A percentile compares a stretch with the other conserved stretches of the same genome.
Conservation (phyloP, 2,888 invertebrate species). For the Trachelus stipa region DNA sequence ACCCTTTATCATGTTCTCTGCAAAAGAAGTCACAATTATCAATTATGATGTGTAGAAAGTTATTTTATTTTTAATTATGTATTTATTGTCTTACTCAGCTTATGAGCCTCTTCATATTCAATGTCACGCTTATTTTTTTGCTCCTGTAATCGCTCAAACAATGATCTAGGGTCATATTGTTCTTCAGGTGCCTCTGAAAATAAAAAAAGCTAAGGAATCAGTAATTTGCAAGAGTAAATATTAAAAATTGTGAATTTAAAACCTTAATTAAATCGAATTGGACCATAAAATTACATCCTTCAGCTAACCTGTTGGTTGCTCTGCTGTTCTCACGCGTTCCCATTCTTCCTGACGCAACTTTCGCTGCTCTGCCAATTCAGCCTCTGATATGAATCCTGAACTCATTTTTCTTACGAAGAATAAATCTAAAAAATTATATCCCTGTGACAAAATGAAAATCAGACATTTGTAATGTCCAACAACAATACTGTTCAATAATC, state of each 20-base stretch:
- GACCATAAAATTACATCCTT: conserved; percentile 1
- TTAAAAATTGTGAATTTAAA: conserved; percentile 1
- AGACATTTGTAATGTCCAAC: not conserved
- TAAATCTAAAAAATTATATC: not conserved
- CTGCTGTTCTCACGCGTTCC: conserved; percentile 92
- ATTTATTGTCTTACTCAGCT: conserved; percentile 80
- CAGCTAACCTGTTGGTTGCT: conserved; percentile 85
- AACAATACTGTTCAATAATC: not conserved
- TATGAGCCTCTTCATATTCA: conserved; percentile 95
- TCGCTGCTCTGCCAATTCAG: conserved; percentile 85
- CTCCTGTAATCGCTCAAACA: conserved; percentile 94
- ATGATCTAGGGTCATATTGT: conserved; percentile 81
- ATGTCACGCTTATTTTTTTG: conserved; percentile 91
- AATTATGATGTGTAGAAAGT: conserved; percentile 14
- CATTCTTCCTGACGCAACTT: conserved; percentile 92
- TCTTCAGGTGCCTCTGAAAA: conserved; percentile 89
- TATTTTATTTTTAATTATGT: not conserved
- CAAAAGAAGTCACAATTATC: conserved; percentile 31
- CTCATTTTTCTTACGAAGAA: conserved; percentile 74
- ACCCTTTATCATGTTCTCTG: conserved; percentile 89
- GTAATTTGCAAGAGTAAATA: conserved; percentile 11
- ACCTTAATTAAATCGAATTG: not conserved
- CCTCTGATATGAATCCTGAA: conserved; percentile 91
- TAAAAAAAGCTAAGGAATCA: conserved; percentile 27
- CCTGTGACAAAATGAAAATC: not conserved